phyloP scores from a whole-genome alignment of 2,888 invertebrate genomes.

The Xestobium rufovillosum region DNA sequence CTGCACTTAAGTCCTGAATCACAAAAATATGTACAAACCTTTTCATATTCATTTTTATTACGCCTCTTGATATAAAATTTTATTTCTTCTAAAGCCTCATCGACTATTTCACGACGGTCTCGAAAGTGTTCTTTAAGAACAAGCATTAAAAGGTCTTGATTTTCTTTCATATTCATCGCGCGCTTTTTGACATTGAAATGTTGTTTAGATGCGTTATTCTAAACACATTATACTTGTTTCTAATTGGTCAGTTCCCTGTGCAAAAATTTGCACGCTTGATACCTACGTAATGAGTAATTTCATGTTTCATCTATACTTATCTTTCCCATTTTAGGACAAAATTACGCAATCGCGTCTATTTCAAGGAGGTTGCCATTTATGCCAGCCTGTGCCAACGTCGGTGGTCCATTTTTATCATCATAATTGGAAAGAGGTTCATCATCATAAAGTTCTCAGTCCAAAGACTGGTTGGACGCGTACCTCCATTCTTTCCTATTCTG shows the following conservation, averaged over 20 bases:
- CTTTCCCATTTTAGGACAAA: too few relatives aligned
- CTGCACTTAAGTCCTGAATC: too few relatives aligned
- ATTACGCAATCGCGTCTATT: too few relatives aligned
- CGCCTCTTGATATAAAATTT: conserved; percentile 34
- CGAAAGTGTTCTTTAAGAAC: conserved; percentile 37
- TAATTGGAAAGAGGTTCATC: too few relatives aligned
- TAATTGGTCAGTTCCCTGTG: neutral
- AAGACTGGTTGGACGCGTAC: too few relatives aligned
- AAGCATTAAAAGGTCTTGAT: conserved; percentile 34
- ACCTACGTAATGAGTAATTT: too few relatives aligned
- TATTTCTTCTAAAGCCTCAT: conserved; percentile 33
- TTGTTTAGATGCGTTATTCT: neutral
- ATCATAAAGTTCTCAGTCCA: too few relatives aligned
- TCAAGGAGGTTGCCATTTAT: too few relatives aligned
- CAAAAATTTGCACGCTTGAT: neutral
- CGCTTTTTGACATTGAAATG: conserved; percentile 7
- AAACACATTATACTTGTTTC: neutral
- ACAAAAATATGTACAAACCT: conserved; percentile 27
- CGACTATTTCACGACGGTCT: conserved; percentile 33
- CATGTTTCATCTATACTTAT: too few relatives aligned
- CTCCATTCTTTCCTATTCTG: too few relatives aligned
- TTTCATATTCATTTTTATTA: conserved; percentile 34
- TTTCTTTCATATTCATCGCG: conserved; percentile 31
- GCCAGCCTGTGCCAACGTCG: too few relatives aligned
- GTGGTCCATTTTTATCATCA: too few relatives aligned